Base-by-base conservation (phyloP, 1,140 invertebrate genomes). In the Magallana gigas region DNA sequence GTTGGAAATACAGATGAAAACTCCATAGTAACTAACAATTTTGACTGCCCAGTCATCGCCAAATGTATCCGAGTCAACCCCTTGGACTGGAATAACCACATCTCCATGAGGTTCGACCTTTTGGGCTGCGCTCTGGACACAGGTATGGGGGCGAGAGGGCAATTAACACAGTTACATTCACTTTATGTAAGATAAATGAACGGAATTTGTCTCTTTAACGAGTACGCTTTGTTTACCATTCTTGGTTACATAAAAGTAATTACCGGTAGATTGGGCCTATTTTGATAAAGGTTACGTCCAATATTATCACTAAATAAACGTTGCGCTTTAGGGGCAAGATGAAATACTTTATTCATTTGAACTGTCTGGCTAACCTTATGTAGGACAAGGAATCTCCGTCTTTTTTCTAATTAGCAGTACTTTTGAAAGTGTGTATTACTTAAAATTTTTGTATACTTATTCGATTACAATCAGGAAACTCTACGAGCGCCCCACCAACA, bases 31-130 rank as follows among this genome's bases (percentile, higher is more conserved):
- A 86, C 48, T 14, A 88, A 90, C 48, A 85, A 83, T 56, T 91
- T 92, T 84, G 36, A 91, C 11, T 90, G 90, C 48, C 90, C 89
- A 11, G 87, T 91, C 2, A 91, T 90, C 29, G 91, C 91, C 60
- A 90, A 90, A 57, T 92, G 89, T 87, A 85, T 92, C 64, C 71
- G 91, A 12, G 82, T 92, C 9, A 90, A 91, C 29, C 91, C 91
- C 0, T 76, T 89, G 3, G 90, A 87, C 8, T 92, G 90, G 89
- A 83, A 88, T 18, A 87, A 90, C n/a, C 83, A 90, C 56, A 90
- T 91, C 59, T 87, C 90, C 0, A 84, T 92, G 85, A 83, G 91
- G 58, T 87, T 91, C 59, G 91, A 90, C 48, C 76, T 92, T 4
- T 82, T 88, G 9, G 91, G 91, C 84, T 92, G 91, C 87, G 90